These are phyloP conservation scores for Archocentrus centrarchus DNA, from an alignment of 2,113 vertebrate genomes.

Conservation along the genomic window DNA sequence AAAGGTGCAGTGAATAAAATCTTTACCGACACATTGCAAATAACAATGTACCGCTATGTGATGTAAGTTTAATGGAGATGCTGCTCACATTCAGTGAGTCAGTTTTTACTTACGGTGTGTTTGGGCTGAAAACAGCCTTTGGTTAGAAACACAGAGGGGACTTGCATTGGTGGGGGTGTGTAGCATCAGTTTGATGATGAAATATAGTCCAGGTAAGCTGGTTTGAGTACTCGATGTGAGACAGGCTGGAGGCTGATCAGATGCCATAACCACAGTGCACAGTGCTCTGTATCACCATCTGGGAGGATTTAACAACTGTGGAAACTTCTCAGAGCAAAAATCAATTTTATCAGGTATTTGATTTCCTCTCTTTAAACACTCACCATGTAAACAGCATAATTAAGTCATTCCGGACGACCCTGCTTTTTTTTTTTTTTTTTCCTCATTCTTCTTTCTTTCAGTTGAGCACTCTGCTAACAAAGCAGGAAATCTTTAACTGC, in stretches of 20 bases:
- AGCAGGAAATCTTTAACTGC: constrained; percentile 12
- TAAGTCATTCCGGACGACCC: constrained; percentile 10
- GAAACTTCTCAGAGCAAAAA: constrained; percentile 15
- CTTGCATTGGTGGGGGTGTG: not conserved
- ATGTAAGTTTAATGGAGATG: constrained; percentile 14
- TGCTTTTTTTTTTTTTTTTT: not conserved
- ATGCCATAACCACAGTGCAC: not conserved
- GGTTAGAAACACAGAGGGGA: not conserved
- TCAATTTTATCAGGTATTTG: not conserved
- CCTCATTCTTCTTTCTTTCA: not conserved
- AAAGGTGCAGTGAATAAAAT: constrained; percentile 20
- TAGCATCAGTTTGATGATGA: constrained; percentile 17
- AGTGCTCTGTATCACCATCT: not conserved
- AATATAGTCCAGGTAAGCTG: constrained; percentile 22
- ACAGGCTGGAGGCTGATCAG: constrained; percentile 15
- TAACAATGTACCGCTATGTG: constrained; percentile 22
- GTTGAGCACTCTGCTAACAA: not conserved
- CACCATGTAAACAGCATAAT: constrained; percentile 4
- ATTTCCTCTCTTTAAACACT: constrained; percentile 18
- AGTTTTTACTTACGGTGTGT: not conserved
- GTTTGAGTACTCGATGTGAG: constrained; percentile 12
- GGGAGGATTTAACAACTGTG: not conserved
- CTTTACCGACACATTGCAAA: constrained; percentile 26
- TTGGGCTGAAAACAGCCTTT: constrained; percentile 22
- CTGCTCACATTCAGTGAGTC: constrained; percentile 40